A percentile compares a stretch with the other conserved stretches of the same genome.
These are phyloP conservation scores for Gnathonemus echidnorhynchus DNA, from an alignment of 2,113 vertebrate genomes.

Conservation along the genomic window DNA sequence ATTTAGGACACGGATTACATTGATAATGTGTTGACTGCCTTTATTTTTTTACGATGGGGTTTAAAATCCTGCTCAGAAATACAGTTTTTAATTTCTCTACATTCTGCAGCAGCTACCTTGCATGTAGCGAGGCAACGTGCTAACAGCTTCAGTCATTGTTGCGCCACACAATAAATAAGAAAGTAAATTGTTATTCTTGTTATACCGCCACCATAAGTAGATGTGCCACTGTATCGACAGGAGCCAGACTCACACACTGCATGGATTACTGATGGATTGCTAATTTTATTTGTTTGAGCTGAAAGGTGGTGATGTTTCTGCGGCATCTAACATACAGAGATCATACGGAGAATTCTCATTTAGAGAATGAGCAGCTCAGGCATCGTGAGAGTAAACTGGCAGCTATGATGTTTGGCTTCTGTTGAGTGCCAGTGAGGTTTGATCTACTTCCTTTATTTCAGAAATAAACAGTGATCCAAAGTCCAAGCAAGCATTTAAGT, in stretches of 20 bases:
- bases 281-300: not conserved
- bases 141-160: not conserved
- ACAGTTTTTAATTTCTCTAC: not conserved
- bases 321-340: not conserved
- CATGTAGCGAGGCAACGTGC: not conserved
- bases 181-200: not conserved
- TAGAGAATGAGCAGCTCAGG: not conserved
- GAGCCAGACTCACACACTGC: not conserved
- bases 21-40: not conserved
- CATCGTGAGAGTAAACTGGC: not conserved
- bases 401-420: not conserved
- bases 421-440: not conserved
- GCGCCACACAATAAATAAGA: not conserved
- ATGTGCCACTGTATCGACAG: not conserved
- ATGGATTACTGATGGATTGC: not conserved
- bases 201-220: not conserved
- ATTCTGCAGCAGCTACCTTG: not conserved
- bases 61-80: not conserved
- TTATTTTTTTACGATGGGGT: not conserved
- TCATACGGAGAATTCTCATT: not conserved
- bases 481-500: not conserved
- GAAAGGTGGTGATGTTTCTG: not conserved
- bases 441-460: not conserved
- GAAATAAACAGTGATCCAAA: not conserved
- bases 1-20: not conserved